Percentiles rank a stretch among this genome's conserved stretches.
Evolutionary conservation across 2,797 vertebrate genomes (phyloP).

Genomic region (Tiaroga cobitis): DNA sequence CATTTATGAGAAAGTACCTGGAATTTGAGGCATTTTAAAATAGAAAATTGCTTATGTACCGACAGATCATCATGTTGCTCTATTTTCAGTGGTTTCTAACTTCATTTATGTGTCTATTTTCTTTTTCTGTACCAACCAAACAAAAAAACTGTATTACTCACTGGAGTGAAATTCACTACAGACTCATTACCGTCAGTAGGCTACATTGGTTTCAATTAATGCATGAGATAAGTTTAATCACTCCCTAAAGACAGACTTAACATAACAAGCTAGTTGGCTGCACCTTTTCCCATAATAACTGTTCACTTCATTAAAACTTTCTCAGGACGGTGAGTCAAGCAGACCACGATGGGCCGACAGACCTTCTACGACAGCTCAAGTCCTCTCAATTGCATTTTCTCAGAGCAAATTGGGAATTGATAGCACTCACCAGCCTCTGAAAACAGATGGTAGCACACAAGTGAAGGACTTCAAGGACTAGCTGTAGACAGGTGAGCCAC

Average conservation of each 20-base stretch:
- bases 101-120: not conserved
- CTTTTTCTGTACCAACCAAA: not conserved
- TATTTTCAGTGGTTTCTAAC: not conserved
- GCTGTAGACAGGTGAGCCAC: slow-evolving; percentile 59
- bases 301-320: slow-evolving; percentile 34
- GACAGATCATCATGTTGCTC: not conserved
- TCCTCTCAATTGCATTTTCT: slow-evolving; percentile 50
- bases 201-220: slow-evolving; percentile 29
- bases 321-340: not conserved
- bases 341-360: slow-evolving; percentile 10
- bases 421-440: slow-evolving; percentile 60
- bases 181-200: slow-evolving; percentile 36
- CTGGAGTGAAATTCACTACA: slow-evolving; percentile 10
- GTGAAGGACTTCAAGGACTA: slow-evolving; percentile 64
- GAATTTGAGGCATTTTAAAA: not conserved
- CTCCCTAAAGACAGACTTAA: slow-evolving; percentile 24
- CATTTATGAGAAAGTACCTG: not conserved
- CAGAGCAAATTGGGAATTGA: slow-evolving; percentile 59
- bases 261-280: not conserved
- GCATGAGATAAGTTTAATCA: slow-evolving; percentile 10
- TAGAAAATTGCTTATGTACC: slow-evolving; percentile 9
- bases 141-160: not conserved
- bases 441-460: slow-evolving; percentile 65
- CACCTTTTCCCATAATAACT: slow-evolving; percentile 25
- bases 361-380: slow-evolving; percentile 48